Evolutionary conservation across 2,113 vertebrate species (phyloP).

Genomic region (Gyps fulvus): DNA sequence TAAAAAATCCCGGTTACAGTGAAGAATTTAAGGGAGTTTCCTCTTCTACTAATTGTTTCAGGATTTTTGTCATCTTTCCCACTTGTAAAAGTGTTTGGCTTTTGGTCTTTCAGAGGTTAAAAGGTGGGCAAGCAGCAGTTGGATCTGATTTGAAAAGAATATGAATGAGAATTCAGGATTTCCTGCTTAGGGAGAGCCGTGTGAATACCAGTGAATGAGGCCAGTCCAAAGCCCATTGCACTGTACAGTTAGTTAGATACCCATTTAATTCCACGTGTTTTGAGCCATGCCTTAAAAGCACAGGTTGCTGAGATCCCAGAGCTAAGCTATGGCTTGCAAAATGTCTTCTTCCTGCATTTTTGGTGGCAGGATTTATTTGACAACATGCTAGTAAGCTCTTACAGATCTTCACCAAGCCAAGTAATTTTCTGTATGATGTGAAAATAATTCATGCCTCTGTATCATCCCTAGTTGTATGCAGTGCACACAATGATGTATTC

Average conservation of each 20-base stretch:
- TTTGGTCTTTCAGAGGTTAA: conserved; percentile 21
- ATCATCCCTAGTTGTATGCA: not conserved
- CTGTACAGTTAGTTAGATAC: not conserved
- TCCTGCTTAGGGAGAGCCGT: not conserved
- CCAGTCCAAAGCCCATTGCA: not conserved
- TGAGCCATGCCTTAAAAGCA: not conserved
- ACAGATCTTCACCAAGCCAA: not conserved
- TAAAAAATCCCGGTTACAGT: not conserved
- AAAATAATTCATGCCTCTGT: not conserved
- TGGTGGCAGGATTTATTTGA: not conserved
- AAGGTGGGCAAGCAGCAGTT: conserved; percentile 16
- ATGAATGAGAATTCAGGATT: conserved; percentile 6
- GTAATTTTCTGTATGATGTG: not conserved
- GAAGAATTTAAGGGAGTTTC: not conserved
- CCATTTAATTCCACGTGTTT: not conserved
- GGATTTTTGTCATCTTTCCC: not conserved
- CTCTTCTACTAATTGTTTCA: not conserved
- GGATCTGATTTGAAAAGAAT: not conserved
- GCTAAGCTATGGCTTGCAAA: not conserved
- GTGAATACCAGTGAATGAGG: not conserved
- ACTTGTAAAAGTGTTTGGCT: not conserved
- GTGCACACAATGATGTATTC: not conserved
- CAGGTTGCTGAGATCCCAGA: not conserved
- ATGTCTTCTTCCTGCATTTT: not conserved
- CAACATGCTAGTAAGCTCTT: not conserved